These are phyloP conservation scores for Pseudolaguvia tuberculata DNA, from an alignment of 2,113 vertebrate genomes.

Conservation along the genomic window DNA sequence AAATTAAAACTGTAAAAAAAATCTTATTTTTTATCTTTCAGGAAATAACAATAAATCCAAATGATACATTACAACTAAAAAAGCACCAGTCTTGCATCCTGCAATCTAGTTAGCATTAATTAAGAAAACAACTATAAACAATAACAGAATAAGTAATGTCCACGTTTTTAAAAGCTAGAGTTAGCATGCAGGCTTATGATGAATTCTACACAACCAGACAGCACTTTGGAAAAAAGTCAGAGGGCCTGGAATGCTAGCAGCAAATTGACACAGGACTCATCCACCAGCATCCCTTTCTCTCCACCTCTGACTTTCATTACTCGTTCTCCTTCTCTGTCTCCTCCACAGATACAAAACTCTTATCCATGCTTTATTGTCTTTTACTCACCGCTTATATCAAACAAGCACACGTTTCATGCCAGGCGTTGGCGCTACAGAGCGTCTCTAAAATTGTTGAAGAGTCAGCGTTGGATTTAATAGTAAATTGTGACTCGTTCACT, in stretches of 20 bases:
- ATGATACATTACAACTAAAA: conserved; percentile 29
- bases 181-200: conserved; percentile 90
- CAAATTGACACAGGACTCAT: conserved; percentile 73
- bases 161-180: conserved; percentile 48
- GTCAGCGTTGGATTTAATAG: background rate
- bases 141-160: conserved; percentile 25
- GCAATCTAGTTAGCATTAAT: conserved; percentile 47
- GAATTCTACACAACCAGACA: conserved; percentile 86
- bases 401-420: conserved; percentile 22
- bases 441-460: conserved; percentile 34
- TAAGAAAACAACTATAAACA: conserved; percentile 50
- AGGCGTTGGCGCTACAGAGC: conserved; percentile 37
- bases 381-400: conserved; percentile 30
- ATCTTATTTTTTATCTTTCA: conserved; percentile 14
- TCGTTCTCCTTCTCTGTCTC: conserved; percentile 29
- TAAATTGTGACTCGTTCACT: conserved; percentile 1
- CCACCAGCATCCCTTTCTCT: conserved; percentile 77
- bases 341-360: conserved; percentile 7
- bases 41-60: conserved; percentile 46
- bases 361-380: conserved; percentile 21
- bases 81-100: conserved; percentile 27
- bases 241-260: conserved; percentile 80
- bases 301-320: conserved; percentile 59
- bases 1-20: conserved; percentile 29
- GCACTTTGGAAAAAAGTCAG: conserved; percentile 66